Evolutionary conservation across 2,797 vertebrate species (phyloP), one percentile per base, ranked within the genome.

Genomic region (Scarus forsteni): DNA sequence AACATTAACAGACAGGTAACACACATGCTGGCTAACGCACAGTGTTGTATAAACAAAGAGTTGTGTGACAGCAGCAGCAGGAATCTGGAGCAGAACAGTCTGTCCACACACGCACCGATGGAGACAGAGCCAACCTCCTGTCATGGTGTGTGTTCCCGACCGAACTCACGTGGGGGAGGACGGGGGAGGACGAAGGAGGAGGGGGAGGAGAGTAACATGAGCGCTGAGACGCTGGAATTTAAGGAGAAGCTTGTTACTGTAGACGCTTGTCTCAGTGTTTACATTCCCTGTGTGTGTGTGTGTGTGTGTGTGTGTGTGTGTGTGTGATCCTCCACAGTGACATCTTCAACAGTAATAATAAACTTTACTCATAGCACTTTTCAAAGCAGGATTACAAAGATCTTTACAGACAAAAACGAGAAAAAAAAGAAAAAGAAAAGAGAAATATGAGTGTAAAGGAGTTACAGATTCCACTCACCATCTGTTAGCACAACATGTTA

Each of bases 71-170:
- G 27, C 50, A 51, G 19, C 19, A 51, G 50, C 27, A 10, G 50
- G 50, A 51, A 51, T 35, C 50, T 51, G 50, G 50, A 34, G 51
- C 34, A 53, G 51, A 53, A 53, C 51, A 53, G 50, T 51, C 50
- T 34, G 50, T 51, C 34, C 50, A 51, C 50, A 34, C 50, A 34
- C 19, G 4, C 18, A 19, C 38, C 14, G 39, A 43, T 27, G 49
- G 49, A 50, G 18, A 27, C 7, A 11, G 5, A 34, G 50, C 50
- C 50, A 51, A 14, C 50, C 18, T 51, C 50, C 50, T 51, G 50
- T 51, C 50, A 51, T 12, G 27, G 50, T 51, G 51, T 53, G 51
- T 53, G 51, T 53, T 53, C 51, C 36, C 34, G n/a, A n/a, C n/a
- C n/a, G n/a, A n/a, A n/a, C 50, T 51, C 11, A 51, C 27, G 50